Percentiles rank a stretch among this genome's conserved stretches.
phyloP scores from a whole-genome alignment of 2,797 vertebrate genomes.

The Lacerta viridis region DNA sequence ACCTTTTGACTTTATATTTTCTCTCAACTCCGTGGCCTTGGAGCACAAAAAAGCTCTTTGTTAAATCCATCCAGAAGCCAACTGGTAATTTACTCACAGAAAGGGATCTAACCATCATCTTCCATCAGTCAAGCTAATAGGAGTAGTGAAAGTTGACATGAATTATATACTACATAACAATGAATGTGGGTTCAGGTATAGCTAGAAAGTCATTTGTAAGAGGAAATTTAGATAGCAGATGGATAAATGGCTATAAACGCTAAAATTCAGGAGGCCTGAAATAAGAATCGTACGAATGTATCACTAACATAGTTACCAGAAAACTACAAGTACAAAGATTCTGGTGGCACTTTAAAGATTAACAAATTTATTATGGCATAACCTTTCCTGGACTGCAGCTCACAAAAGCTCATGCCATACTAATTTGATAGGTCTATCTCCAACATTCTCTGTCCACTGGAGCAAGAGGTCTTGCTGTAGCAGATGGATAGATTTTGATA shows the following conservation, averaged over 20 bases:
- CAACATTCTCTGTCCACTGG: too few species aligned
- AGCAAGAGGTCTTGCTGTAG: too few species aligned
- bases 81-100: conserved; percentile 22
- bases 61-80: conserved; percentile 46
- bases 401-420: not conserved
- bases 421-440: too few species aligned
- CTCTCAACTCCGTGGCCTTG: not conserved
- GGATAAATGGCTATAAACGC: conserved; percentile 9
- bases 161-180: conserved; percentile 38
- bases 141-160: conserved; percentile 40
- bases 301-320: conserved; percentile 40
- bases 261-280: conserved; percentile 24
- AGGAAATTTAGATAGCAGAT: conserved; percentile 40
- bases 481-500: too few species aligned
- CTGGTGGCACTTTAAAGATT: too few species aligned
- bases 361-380: too few species aligned
- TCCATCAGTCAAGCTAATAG: not conserved
- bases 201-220: conserved; percentile 49
- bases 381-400: not conserved
- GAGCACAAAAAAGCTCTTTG: conserved; percentile 46
- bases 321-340: conserved; percentile 30
- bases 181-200: conserved; percentile 6
- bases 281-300: conserved; percentile 51
- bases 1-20: conserved; percentile 2
- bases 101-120: conserved; percentile 27